A percentile compares a stretch with the other conserved stretches of the same genome.
phyloP scores from a whole-genome alignment of 2,797 vertebrate species.

The Megaceryle alcyon region DNA sequence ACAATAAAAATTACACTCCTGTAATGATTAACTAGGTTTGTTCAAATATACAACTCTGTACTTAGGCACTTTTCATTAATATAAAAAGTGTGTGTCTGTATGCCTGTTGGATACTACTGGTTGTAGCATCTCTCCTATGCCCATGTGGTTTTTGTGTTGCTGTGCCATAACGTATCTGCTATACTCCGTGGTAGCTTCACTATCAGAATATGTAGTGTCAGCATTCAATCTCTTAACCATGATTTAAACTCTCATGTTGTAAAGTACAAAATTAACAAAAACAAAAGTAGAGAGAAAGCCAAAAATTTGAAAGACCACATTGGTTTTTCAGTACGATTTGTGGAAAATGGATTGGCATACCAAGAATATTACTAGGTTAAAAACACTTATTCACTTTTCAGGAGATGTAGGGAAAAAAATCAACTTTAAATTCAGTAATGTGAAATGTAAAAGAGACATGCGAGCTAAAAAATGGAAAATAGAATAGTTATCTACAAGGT shows the following conservation, averaged over 20 bases:
- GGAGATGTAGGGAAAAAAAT: not conserved
- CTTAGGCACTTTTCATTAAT: not conserved
- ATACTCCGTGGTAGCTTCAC: not conserved
- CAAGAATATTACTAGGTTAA: not conserved
- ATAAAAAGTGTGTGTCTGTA: accelerated
- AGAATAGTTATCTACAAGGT: not conserved
- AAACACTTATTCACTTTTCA: not conserved
- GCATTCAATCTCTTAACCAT: not conserved
- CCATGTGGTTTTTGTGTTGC: not conserved
- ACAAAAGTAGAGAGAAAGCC: not conserved
- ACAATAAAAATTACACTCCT: not conserved
- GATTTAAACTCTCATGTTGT: not conserved
- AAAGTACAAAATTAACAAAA: not conserved
- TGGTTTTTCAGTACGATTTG: not conserved
- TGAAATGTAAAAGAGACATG: not conserved
- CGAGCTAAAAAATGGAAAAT: not conserved
- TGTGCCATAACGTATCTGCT: not conserved
- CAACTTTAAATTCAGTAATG: not conserved
- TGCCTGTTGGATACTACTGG: not conserved
- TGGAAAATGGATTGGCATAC: not conserved
- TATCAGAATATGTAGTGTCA: not conserved
- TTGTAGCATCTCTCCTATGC: not conserved
- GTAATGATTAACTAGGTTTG: not conserved
- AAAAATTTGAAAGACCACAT: not conserved
- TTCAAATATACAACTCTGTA: not conserved